Evolutionary conservation across 2,797 vertebrate genomes (phyloP).

Genomic region (Sebastes minor): DNA sequence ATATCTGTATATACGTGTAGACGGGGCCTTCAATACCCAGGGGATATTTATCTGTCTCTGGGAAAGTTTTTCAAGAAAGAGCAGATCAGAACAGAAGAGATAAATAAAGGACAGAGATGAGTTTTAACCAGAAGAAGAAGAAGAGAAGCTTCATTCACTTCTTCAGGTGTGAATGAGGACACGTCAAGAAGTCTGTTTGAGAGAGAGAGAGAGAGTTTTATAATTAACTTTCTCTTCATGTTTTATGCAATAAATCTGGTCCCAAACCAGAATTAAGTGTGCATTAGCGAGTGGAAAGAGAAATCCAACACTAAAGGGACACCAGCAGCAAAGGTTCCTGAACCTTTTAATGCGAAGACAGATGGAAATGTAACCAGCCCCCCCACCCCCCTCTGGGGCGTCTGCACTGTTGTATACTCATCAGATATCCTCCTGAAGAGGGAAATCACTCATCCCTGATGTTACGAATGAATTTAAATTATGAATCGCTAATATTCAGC

Average conservation of each 20-base stretch:
- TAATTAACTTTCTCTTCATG: constrained; percentile 12
- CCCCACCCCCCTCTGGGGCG: not conserved
- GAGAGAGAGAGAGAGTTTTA: not conserved
- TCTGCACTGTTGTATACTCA: not conserved
- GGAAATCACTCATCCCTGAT: not conserved
- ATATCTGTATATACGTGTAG: too few species aligned
- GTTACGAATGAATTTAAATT: not conserved
- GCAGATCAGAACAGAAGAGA: not conserved
- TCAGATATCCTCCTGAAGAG: not conserved
- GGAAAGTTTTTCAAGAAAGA: not conserved
- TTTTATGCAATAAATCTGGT: constrained; percentile 15
- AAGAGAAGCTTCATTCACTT: not conserved
- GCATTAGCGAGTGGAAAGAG: not conserved
- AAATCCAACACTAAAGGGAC: not conserved
- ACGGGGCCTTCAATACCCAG: too few species aligned
- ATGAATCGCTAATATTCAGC: constrained; percentile 4
- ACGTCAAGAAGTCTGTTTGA: not conserved
- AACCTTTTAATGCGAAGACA: not conserved
- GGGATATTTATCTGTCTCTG: not conserved
- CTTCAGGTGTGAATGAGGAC: not conserved
- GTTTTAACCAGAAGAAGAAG: not conserved
- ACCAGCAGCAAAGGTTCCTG: not conserved
- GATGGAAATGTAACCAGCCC: not conserved
- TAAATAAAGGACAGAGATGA: not conserved
- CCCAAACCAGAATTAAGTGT: not conserved